Evolutionary conservation across 2,888 invertebrate genomes (phyloP).

Genomic region (Phortica magna): DNA sequence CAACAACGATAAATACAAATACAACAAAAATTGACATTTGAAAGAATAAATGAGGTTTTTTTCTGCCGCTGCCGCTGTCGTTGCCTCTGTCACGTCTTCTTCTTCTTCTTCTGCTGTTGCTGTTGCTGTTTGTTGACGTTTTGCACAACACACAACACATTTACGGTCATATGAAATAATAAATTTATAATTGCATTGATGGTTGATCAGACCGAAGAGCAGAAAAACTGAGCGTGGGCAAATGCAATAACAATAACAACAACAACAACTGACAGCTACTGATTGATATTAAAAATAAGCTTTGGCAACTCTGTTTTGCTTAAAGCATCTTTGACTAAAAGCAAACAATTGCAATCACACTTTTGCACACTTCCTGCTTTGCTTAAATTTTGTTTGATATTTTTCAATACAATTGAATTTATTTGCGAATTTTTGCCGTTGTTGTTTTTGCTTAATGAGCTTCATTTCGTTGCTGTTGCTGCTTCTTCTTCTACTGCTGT

Average conservation of each 20-base stretch:
- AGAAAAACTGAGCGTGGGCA: not conserved
- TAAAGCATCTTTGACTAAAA: not conserved
- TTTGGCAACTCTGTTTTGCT: not conserved
- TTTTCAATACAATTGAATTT: slow-evolving; percentile 13
- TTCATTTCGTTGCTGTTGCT: not conserved
- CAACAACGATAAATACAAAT: not conserved
- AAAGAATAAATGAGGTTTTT: not conserved
- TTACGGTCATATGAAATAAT: too few relatives aligned
- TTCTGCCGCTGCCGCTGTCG: not conserved
- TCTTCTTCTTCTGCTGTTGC: not conserved
- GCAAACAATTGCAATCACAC: not conserved
- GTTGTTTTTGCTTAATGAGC: not conserved
- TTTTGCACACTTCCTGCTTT: not conserved
- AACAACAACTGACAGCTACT: not conserved
- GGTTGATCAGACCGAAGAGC: too few relatives aligned
- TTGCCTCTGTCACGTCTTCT: not conserved
- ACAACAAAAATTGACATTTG: not conserved
- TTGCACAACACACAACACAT: not conserved
- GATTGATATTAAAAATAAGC: not conserved
- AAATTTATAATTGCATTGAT: too few relatives aligned
- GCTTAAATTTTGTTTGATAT: not conserved
- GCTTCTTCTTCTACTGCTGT: too few relatives aligned
- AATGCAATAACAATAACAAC: not conserved
- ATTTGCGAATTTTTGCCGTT: not conserved
- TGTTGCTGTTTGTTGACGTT: not conserved